Evolutionary conservation across 1,140 invertebrate genomes (phyloP).

Genomic region (Vanessa atalanta): DNA sequence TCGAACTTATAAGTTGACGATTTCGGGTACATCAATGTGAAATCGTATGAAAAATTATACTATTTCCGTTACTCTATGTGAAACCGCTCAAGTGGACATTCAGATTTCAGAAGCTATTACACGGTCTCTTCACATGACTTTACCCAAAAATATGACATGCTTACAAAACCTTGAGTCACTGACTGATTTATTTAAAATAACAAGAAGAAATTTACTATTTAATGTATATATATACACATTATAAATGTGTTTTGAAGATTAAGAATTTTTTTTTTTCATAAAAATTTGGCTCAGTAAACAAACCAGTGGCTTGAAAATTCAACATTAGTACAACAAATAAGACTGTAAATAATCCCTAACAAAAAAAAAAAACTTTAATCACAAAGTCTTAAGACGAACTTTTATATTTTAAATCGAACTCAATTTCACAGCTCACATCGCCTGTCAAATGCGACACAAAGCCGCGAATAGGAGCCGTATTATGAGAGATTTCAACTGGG

Average conservation of each 20-base stretch:
- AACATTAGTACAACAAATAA: conserved; percentile 72
- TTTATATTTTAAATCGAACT: conserved; percentile 77
- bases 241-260: background rate
- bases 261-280: background rate
- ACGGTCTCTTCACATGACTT: conserved; percentile 51
- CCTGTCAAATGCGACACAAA: conserved; percentile 77
- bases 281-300: conserved; percentile 39
- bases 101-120: conserved; percentile 56
- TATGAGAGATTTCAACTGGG: conserved; percentile 70
- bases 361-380: conserved; percentile 63
- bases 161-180: background rate
- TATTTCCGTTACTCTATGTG: conserved; percentile 65
- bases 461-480: conserved; percentile 70
- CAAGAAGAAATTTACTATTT: background rate
- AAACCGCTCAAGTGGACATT: conserved; percentile 58
- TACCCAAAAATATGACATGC: background rate
- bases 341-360: conserved; percentile 70
- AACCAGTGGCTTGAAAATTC: conserved; percentile 52
- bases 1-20: background rate
- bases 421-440: conserved; percentile 78
- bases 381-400: conserved; percentile 69
- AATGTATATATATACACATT: too few species aligned
- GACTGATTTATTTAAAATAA: background rate
- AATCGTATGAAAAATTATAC: conserved; percentile 77
- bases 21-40: conserved; percentile 49